Percentiles rank a stretch among this genome's conserved stretches.
Conservation (phyloP, 1,140 invertebrate species). For the Megathymus violae region DNA sequence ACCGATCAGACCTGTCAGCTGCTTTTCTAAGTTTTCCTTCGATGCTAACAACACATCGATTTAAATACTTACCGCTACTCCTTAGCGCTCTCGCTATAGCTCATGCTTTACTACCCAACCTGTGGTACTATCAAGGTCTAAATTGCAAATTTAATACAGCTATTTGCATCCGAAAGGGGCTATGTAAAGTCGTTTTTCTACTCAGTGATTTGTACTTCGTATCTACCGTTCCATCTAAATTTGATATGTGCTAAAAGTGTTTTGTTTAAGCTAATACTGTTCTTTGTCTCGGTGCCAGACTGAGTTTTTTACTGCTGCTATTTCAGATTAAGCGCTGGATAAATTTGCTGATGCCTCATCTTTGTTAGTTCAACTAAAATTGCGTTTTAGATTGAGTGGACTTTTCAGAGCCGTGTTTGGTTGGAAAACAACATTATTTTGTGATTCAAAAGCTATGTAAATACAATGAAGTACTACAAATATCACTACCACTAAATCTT, state of each 20-base stretch:
- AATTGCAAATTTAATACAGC: constrained; percentile 81
- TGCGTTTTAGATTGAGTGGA: constrained; percentile 18
- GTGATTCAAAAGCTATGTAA: too few species aligned
- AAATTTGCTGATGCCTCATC: constrained; percentile 27
- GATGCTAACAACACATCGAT: too few species aligned
- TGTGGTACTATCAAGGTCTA: constrained; percentile 65
- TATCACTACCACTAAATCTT: too few species aligned
- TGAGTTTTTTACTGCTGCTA: constrained; percentile 40
- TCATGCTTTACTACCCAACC: constrained; percentile 37
- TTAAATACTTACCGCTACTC: neutral
- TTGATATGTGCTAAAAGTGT: constrained; percentile 58
- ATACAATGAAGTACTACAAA: too few species aligned
- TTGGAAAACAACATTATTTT: too few species aligned
- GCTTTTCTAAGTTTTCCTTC: too few species aligned
- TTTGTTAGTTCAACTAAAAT: constrained; percentile 24
- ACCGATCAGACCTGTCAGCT: too few species aligned
- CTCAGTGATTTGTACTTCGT: constrained; percentile 73
- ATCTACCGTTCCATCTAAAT: constrained; percentile 75
- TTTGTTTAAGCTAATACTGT: constrained; percentile 40
- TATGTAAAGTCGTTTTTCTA: constrained; percentile 66
- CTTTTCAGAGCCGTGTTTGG: neutral
- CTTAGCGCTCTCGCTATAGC: constrained; percentile 17
- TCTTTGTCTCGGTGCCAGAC: constrained; percentile 39
- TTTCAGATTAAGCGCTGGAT: constrained; percentile 32
- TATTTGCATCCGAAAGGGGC: constrained; percentile 78